A percentile compares a stretch with the other conserved stretches of the same genome.
Evolutionary conservation across 2,113 vertebrate species (phyloP).

Genomic region (Ctenodactylus gundi): DNA sequence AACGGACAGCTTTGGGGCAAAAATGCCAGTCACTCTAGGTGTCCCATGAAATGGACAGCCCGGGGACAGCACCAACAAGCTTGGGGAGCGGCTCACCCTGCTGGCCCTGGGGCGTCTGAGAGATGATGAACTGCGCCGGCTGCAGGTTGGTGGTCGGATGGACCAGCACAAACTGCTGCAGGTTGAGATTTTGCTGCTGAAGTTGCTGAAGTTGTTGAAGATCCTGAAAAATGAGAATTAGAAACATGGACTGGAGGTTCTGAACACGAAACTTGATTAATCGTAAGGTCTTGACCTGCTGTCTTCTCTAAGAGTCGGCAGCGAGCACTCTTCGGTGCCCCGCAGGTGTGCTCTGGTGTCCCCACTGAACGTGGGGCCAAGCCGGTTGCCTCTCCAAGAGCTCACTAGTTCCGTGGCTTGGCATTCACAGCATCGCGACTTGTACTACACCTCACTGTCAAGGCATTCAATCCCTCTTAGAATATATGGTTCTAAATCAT

Average conservation of each 20-base stretch:
- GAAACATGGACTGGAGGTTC: background rate
- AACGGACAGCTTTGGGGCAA: background rate
- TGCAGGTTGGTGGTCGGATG: constrained; percentile 96
- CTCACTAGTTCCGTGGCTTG: background rate
- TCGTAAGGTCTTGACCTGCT: background rate
- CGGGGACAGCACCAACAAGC: accelerated
- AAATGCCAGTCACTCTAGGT: background rate
- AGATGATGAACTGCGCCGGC: constrained; percentile 98
- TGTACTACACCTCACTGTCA: background rate
- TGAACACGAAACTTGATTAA: background rate
- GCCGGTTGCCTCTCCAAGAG: background rate
- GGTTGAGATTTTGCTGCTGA: constrained; percentile 96
- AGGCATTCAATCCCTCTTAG: background rate
- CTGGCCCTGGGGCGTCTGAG: constrained; percentile 95
- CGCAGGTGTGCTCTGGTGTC: background rate
- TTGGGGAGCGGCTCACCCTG: constrained; percentile 87
- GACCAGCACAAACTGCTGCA: constrained; percentile 98
- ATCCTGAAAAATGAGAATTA: constrained; percentile 81
- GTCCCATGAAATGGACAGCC: background rate
- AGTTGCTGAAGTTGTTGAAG: constrained; percentile 92
- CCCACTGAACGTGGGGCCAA: accelerated
- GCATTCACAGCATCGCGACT: accelerated
- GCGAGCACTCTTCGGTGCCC: background rate
- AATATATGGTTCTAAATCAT: background rate
- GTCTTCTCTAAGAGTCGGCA: background rate